Base-by-base conservation (phyloP, 1,140 invertebrate genomes). In the Apolygus lucorum region DNA sequence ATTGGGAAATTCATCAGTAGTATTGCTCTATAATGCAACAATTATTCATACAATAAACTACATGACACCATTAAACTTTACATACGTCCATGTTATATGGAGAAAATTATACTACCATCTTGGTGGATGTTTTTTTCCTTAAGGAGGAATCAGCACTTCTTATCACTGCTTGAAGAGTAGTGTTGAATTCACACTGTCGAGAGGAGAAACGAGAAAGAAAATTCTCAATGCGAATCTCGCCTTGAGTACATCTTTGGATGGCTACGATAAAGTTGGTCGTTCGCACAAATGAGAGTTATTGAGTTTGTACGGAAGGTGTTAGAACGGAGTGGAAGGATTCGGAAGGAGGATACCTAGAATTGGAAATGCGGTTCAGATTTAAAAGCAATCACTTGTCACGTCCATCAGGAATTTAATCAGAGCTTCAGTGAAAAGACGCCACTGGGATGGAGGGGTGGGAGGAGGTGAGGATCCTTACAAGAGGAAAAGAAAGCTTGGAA, bases 401-500 rank as follows among this genome's bases (percentile, higher is more conserved):
- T 59, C 54, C 22, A 59, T 59, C 54, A 59, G 54, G 54, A 59
- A 59, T 59, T 59, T 59, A 59, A 59, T 59, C 54, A 59, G 54
- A 59, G 54, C 22, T 59, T 59, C n/a, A n/a, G n/a, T n/a, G n/a
- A n/a, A n/a, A n/a, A n/a, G n/a, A n/a, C n/a, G n/a, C n/a, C n/a
- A n/a, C n/a, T n/a, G n/a, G n/a, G n/a, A n/a, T n/a, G n/a, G n/a
- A n/a, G n/a, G n/a, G n/a, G n/a, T n/a, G n/a, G n/a, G n/a, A n/a
- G n/a, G n/a, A n/a, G n/a, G n/a, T n/a, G n/a, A n/a, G n/a, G n/a
- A n/a, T n/a, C n/a, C n/a, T n/a, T n/a, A n/a, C n/a, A n/a, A n/a
- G n/a, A n/a, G n/a, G n/a, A n/a, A n/a, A n/a, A n/a, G n/a, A n/a
- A n/a, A n/a, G n/a, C n/a, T n/a, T n/a, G n/a, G n/a, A n/a, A n/a